Conservation (phyloP, 35 echinoderm and acorn worm species). For the Nesometra sesokonis region DNA sequence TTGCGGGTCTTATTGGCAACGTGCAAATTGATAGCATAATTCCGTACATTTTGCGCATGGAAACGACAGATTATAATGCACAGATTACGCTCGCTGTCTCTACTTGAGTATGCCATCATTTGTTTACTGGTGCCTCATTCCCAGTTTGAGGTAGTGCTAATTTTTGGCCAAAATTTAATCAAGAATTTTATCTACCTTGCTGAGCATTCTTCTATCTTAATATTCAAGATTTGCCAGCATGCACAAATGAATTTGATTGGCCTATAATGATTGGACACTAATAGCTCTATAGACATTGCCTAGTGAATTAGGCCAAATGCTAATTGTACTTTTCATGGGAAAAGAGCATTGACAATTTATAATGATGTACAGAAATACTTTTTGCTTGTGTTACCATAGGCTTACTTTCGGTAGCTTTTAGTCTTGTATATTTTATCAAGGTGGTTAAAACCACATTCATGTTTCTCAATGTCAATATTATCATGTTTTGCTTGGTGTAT, state of each 20-base stretch:
- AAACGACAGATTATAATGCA: conserved; percentile 89
- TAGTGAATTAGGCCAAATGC: too few relatives aligned
- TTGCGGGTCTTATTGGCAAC: conserved; percentile 97
- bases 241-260: too few relatives aligned
- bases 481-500: background rate
- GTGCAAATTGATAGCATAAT: conserved; percentile 99
- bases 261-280: too few relatives aligned
- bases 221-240: too few relatives aligned
- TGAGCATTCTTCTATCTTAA: background rate
- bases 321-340: background rate
- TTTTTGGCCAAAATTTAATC: background rate
- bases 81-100: background rate
- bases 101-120: background rate
- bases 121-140: background rate
- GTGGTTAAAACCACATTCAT: background rate
- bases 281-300: too few relatives aligned
- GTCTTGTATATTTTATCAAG: background rate
- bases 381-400: background rate
- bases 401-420: background rate
- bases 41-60: conserved; percentile 95
- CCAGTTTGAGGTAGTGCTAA: background rate
- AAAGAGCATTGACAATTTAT: background rate
- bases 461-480: background rate
- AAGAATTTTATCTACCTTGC: background rate
- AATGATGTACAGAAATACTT: background rate